Evolutionary conservation across 2,797 vertebrate species (phyloP).

Genomic region (Erpetoichthys calabaricus): DNA sequence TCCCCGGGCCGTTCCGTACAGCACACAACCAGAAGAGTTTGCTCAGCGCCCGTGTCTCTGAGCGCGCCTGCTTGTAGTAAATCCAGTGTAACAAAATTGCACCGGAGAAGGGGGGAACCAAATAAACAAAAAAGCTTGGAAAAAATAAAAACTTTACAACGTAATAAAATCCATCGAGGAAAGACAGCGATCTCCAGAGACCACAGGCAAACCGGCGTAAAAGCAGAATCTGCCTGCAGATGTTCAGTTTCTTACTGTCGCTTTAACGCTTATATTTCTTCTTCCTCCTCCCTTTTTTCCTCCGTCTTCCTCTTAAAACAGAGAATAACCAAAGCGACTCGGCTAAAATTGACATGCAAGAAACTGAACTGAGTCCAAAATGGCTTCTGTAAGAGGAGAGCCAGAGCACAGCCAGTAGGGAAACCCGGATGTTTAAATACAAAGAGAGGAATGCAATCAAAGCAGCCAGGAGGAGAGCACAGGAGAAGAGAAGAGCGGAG

Average conservation of each 20-base stretch:
- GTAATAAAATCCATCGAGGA: slow-evolving; percentile 35
- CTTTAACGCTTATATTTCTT: slow-evolving; percentile 4
- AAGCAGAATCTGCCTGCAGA: not conserved
- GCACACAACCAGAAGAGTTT: too few relatives aligned
- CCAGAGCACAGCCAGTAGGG: slow-evolving; percentile 54
- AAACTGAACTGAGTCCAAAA: slow-evolving; percentile 79
- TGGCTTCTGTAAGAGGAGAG: slow-evolving; percentile 71
- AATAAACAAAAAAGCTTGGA: not conserved
- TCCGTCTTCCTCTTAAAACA: slow-evolving; percentile 12
- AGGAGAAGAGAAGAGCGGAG: slow-evolving; percentile 17
- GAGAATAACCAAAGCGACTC: slow-evolving; percentile 21
- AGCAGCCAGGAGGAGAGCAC: slow-evolving; percentile 11
- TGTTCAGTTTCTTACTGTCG: not conserved
- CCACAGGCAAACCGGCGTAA: not conserved
- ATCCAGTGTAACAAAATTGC: slow-evolving; percentile 6
- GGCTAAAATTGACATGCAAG: slow-evolving; percentile 45
- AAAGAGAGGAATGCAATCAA: slow-evolving; percentile 49
- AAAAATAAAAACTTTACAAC: slow-evolving; percentile 24
- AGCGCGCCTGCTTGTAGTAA: too few relatives aligned
- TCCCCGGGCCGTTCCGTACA: too few relatives aligned
- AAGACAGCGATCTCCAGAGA: slow-evolving; percentile 15
- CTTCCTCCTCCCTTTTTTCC: slow-evolving; percentile 6
- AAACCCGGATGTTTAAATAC: slow-evolving; percentile 87
- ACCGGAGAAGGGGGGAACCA: not conserved
- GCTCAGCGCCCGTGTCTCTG: too few relatives aligned